Base-by-base conservation (phyloP, 2,888 invertebrate species). In the Drosophila ezoana region DNA sequence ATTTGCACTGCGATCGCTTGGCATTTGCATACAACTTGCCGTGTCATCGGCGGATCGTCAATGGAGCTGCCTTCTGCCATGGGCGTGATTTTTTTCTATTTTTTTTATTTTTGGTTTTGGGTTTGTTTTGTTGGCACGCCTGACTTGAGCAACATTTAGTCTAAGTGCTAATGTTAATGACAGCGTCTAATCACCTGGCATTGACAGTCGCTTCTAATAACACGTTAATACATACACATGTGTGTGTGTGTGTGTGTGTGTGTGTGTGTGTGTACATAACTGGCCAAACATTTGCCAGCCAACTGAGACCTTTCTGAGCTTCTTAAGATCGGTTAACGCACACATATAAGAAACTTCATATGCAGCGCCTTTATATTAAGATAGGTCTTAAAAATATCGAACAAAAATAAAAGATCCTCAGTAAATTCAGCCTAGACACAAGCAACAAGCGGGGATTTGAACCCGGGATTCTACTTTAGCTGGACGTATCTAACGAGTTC, bases 1-100 rank as follows among this genome's bases (percentile, higher is more conserved):
- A 81, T 69, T 80, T 73, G 64, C 62, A 54, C 51, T 47, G 52
- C 58, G 59, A 59, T 78, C 59, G 38, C 56, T 63, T 60, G 72
- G 49, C 66, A 82, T 82, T 82, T 76, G 76, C 80, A 72, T 72
- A 41, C 16, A 8, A 10, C 20, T 33, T 23, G 48, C 44, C 45
- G 43, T 35, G n/a, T 41, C 51, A 49, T 45, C 49, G 48, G 14
- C 56, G 23, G 45, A 66, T 71, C 53, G 60, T 58, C 49, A 67
- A 61, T 71, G 71, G 45, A 67, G 61, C 56, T 61, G 62, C 44
- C 44, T 23, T 23, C 18, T 60, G 16, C 28, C 44, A 68, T 60
- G 68, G 72, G 72, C 61, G 61, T 67, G 43, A 16, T 41, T n/a
- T 18, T 37, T 38, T 23, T 33, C 2, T 8, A 8, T 28, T n/a